Conservation (phyloP, 2,797 vertebrate species). For the Rousettus madagascariensis region DNA sequence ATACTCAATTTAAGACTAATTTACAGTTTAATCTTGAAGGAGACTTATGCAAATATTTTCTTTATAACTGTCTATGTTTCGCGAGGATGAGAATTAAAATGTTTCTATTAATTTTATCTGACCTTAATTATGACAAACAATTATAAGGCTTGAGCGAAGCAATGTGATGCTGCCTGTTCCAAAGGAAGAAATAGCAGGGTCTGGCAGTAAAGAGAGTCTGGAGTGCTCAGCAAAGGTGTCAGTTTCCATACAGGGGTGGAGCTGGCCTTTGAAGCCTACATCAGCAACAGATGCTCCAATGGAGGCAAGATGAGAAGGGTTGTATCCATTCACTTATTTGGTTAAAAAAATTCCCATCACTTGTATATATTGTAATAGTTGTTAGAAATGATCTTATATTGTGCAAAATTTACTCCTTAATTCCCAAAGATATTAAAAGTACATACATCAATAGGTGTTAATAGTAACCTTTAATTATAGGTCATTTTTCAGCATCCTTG, state of each 20-base stretch:
- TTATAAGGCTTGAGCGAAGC: neutral
- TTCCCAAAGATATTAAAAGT: neutral
- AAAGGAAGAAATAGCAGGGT: neutral
- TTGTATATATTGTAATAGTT: neutral
- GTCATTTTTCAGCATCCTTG: neutral
- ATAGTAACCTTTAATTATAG: constrained; percentile 11
- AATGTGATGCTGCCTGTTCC: neutral
- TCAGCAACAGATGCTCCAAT: neutral
- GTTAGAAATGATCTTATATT: neutral
- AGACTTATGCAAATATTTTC: neutral
- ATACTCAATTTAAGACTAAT: neutral
- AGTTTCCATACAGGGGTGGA: neutral
- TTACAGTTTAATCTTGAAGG: neutral
- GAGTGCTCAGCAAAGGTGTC: neutral
- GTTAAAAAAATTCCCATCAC: neutral
- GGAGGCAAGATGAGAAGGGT: neutral
- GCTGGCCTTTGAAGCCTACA: neutral
- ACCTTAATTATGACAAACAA: neutral
- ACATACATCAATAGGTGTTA: neutral
- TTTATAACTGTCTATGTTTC: neutral
- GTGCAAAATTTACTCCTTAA: neutral
- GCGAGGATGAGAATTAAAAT: neutral
- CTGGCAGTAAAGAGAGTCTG: neutral
- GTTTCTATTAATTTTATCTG: neutral
- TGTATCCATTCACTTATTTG: neutral